Base-by-base conservation (phyloP, 1,140 invertebrate species). In the Helicoverpa zea region DNA sequence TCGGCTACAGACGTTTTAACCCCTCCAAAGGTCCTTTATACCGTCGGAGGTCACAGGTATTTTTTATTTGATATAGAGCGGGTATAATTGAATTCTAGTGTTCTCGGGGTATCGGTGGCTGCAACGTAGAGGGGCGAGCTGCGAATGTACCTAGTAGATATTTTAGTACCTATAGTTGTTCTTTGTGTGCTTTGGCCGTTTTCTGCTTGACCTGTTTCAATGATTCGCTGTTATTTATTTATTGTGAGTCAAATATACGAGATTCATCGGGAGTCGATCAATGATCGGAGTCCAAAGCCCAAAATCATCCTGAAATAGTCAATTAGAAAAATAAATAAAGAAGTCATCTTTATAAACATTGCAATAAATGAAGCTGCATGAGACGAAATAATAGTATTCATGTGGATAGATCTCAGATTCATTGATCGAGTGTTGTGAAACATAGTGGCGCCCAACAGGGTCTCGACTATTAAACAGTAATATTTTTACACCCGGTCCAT, bases 401-500 rank as follows among this genome's bases (percentile, higher is more conserved):
- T 43, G 35, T 43, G 35, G 35, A 9, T 9, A 43, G 35, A 43
- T 43, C 35, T 43, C 35, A 43, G n/a, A 49, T 23, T 49, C 43
- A 68, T 68, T 68, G 64, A 68, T 68, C 64, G 43, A 4, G 23
- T 2, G 13, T 30, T 72, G 49, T 70, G 49, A 43, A 68, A 68
- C 23, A 64, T 54, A 72, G 68, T 72, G 68, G 68, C 68, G 68
- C 68, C 68, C 68, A 72, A 72, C 23, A 13, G 47, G 68, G 68
- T 23, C 64, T 30, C 23, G 18, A 47, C n/a, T 47, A 30, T 61
- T 18, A 66, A 68, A 43, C 16, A 49, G 3, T 18, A 13, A 49
- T 18, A 66, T 49, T 68, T 5, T 16, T 23, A 49, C 9, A 23
- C 23, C 35, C 13, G 49, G 3, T 23, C 43, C n/a, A 18, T 11